Conservation (phyloP, 2,113 vertebrate species). For the Oenanthe oenanthe region DNA sequence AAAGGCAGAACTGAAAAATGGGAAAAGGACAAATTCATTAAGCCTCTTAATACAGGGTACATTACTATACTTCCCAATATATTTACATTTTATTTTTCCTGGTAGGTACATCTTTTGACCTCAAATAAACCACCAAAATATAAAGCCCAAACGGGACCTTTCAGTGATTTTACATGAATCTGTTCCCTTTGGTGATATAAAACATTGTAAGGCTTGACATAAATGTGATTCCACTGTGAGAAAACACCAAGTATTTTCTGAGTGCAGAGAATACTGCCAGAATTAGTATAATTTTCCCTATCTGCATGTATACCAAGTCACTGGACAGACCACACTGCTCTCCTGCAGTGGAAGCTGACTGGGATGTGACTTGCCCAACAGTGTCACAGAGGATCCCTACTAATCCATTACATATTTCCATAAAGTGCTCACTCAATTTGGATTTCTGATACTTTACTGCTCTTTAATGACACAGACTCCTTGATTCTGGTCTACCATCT, state of each 20-base stretch:
- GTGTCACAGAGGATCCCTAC: background rate
- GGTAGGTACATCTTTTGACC: background rate
- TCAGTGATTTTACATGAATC: background rate
- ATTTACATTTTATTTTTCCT: background rate
- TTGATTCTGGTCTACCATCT: conserved; percentile 29
- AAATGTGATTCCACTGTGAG: background rate
- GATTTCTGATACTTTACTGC: conserved; percentile 26
- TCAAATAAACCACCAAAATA: background rate
- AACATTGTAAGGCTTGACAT: background rate
- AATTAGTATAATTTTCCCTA: background rate
- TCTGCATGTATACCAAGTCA: background rate
- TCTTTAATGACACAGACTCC: background rate
- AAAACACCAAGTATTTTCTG: background rate
- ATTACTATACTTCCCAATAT: background rate
- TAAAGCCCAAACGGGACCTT: background rate
- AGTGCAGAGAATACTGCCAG: background rate
- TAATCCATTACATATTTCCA: background rate
- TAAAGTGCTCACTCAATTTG: background rate
- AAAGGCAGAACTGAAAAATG: background rate
- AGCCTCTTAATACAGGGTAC: background rate
- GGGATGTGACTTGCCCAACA: background rate
- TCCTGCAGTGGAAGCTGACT: background rate
- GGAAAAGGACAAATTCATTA: background rate
- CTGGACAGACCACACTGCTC: background rate
- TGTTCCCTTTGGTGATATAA: background rate